Evolutionary conservation across 2,113 vertebrate species (phyloP).

Genomic region (Silurus asotus): DNA sequence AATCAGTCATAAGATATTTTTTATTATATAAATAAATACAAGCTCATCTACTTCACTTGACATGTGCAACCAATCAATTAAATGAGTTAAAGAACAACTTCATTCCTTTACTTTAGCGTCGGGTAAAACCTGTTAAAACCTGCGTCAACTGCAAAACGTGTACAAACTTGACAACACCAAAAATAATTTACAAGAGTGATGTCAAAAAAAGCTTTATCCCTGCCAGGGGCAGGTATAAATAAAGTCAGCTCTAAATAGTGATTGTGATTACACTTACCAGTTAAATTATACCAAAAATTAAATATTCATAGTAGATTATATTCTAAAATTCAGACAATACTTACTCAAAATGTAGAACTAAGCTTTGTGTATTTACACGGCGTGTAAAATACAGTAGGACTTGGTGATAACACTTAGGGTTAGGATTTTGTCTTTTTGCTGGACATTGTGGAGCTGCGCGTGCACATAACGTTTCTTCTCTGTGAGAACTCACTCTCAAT

Average conservation of each 20-base stretch:
- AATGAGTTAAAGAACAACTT: not conserved
- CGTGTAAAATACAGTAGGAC: not conserved
- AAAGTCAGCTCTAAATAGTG: too few relatives aligned
- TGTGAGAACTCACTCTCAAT: not conserved
- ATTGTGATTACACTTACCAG: too few relatives aligned
- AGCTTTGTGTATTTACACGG: not conserved
- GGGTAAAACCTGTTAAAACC: not conserved
- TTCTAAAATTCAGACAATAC: not conserved
- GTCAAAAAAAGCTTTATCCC: too few relatives aligned
- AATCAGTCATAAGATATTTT: not conserved
- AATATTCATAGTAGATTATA: not conserved
- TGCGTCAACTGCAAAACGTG: not conserved
- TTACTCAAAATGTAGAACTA: not conserved
- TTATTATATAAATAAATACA: not conserved
- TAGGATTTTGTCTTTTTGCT: slow-evolving; percentile 16
- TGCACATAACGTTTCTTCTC: slow-evolving; percentile 56
- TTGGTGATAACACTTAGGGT: not conserved
- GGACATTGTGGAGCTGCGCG: slow-evolving; percentile 59
- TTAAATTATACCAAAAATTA: not conserved
- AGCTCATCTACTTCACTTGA: not conserved
- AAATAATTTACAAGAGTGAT: not conserved
- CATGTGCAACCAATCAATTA: not conserved
- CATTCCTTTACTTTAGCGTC: not conserved
- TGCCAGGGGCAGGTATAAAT: too few relatives aligned
- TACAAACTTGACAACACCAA: not conserved